A percentile compares a stretch with the other conserved stretches of the same genome.
Evolutionary conservation across 2,113 vertebrate species (phyloP).

Genomic region (Pluvialis apricaria): DNA sequence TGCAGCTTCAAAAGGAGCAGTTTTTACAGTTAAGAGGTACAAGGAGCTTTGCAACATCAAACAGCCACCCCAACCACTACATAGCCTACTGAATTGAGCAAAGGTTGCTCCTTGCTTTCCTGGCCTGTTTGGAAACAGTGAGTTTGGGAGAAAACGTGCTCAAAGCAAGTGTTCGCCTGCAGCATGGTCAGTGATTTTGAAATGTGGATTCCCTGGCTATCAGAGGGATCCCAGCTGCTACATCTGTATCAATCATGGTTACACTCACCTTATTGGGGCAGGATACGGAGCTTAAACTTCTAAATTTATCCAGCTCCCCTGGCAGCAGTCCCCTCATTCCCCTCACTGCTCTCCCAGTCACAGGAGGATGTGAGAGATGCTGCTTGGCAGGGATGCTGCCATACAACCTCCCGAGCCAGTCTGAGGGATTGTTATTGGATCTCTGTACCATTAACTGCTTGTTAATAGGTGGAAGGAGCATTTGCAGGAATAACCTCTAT

Average conservation of each 20-base stretch:
- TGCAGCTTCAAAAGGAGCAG: neutral
- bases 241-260: accelerated
- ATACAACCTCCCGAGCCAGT: neutral
- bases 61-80: neutral
- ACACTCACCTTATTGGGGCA: neutral
- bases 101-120: neutral
- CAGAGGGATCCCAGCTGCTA: neutral
- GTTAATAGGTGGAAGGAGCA: slow-evolving; percentile 12
- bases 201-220: neutral
- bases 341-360: neutral
- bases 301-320: neutral
- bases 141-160: neutral
- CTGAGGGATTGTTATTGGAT: slow-evolving; percentile 8
- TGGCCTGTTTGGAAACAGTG: neutral
- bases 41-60: neutral
- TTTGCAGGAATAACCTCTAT: slow-evolving; percentile 32
- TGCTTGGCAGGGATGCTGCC: neutral
- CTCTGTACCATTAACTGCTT: slow-evolving; percentile 3
- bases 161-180: neutral
- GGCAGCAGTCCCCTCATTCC: neutral
- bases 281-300: neutral
- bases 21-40: neutral
- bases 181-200: neutral
- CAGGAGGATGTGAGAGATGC: neutral
- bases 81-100: neutral